Evolutionary conservation across 1,140 invertebrate species (phyloP), one percentile per base, ranked within the genome.

Genomic region (Oryctes rhinoceros): DNA sequence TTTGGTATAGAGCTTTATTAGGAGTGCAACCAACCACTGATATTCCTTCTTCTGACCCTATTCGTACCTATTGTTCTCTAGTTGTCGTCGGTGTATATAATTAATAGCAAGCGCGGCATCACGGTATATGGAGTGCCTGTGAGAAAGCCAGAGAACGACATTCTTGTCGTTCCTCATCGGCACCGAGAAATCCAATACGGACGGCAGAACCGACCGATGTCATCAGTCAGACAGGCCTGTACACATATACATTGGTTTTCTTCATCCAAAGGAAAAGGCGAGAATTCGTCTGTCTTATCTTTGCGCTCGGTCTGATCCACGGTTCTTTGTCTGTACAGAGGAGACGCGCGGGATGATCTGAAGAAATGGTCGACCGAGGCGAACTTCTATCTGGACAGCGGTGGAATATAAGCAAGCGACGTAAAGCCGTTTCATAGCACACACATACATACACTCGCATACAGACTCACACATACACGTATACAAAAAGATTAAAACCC

Each of bases 401-500:
- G 65, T 59, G 53, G 65, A 71, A 71, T 71, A 71, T 71, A 71
- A 71, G 65, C 65, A 71, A 37, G 65, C 65, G 24, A 71, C 24
- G 65, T 37, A 71, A 71, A 71, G 35, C 65, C 65, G 65, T 71
- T 71, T 71, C 35, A 30, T 71, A 71, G 53, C 24, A 71, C 65
- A 71, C 65, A 71, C 65, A 71, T 24, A 71, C 65, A 71, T 37
- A 71, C 35, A 37, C 35, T 59, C 53, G 6, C 24, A 15, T 71
- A 35, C 65, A 71, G 20, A 71, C 20, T 35, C 15, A 71, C 20
- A 71, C 65, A 71, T 15, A 71, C 35, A 37, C 24, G 24, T 37
- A 37, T 37, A 80, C 48, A 80, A 80, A 80, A 80, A 53, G 79
- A 80, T 76, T 80, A 76, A 80, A 76, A 80, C 47, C 59, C 48